A percentile compares a stretch with the other conserved stretches of the same genome.
Conservation (phyloP, 2,113 vertebrate genomes). For the Megaceryle torquata region DNA sequence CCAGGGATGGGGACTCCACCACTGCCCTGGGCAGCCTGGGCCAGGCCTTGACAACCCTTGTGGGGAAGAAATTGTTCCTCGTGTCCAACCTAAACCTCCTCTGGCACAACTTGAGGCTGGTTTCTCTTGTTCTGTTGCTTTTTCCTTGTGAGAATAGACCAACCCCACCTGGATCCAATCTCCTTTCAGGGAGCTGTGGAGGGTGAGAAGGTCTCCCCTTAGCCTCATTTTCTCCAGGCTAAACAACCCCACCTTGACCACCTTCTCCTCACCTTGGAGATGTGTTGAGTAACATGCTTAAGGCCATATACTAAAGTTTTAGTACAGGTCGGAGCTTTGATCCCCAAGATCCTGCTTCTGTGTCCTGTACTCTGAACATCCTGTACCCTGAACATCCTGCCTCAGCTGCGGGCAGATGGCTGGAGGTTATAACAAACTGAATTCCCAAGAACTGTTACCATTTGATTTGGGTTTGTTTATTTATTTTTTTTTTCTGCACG, state of each 20-base stretch:
- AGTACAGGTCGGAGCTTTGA: not conserved
- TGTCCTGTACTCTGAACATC: not conserved
- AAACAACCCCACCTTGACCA: not conserved
- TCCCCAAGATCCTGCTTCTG: not conserved
- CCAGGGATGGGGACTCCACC: too few species aligned
- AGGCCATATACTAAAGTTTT: not conserved
- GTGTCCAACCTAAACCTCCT: not conserved
- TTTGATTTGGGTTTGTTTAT: not conserved
- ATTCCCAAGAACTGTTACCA: not conserved
- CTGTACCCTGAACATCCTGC: not conserved
- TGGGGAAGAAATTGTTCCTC: not conserved
- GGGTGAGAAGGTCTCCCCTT: not conserved
- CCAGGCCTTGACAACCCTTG: not conserved
- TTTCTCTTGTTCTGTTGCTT: not conserved
- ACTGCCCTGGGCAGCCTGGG: not conserved
- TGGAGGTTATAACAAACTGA: not conserved
- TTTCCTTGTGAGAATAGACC: not conserved
- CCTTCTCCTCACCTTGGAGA: not conserved
- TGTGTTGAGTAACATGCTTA: not conserved
- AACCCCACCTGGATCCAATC: not conserved
- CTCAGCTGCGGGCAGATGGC: not conserved
- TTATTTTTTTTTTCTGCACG: not conserved
- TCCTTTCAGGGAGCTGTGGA: not conserved
- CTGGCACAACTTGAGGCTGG: not conserved
- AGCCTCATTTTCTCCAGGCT: not conserved